These are phyloP conservation scores for Mallotus villosus DNA, from an alignment of 2,797 vertebrate genomes.

Conservation along the genomic window DNA sequence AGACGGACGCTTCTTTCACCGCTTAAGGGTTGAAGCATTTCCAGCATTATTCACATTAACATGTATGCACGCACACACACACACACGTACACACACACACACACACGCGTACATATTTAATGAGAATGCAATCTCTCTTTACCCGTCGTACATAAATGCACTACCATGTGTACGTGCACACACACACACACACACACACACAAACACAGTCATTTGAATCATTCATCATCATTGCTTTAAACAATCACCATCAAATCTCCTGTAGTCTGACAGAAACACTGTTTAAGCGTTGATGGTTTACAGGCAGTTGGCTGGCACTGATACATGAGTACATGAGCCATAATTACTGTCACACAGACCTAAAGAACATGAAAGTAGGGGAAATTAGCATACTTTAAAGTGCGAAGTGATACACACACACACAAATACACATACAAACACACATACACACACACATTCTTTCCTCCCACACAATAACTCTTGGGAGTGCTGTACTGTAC, in stretches of 20 bases:
- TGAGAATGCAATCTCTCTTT: neutral
- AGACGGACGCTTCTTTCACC: conserved; percentile 42
- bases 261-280: neutral
- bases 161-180: conserved; percentile 15
- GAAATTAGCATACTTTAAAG: conserved; percentile 71
- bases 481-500: neutral
- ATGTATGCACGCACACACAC: conserved; percentile 51
- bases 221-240: neutral
- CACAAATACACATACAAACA: neutral
- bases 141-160: neutral
- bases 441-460: too few species aligned
- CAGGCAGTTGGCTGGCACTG: neutral
- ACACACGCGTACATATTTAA: conserved; percentile 9
- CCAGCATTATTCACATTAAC: conserved; percentile 52
- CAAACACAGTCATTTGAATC: neutral
- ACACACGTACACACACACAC: conserved; percentile 9
- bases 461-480: neutral
- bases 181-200: neutral
- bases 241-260: conserved; percentile 3
- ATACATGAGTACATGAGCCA: neutral
- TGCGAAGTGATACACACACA: conserved; percentile 12
- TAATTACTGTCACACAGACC: conserved; percentile 4
- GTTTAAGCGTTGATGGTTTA: neutral
- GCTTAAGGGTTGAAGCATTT: conserved; percentile 7
- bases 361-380: conserved; percentile 58